Evolutionary conservation across 37 sponge, comb jelly and placozoan genomes (phyloP).

Genomic region (Ianthella basta): DNA sequence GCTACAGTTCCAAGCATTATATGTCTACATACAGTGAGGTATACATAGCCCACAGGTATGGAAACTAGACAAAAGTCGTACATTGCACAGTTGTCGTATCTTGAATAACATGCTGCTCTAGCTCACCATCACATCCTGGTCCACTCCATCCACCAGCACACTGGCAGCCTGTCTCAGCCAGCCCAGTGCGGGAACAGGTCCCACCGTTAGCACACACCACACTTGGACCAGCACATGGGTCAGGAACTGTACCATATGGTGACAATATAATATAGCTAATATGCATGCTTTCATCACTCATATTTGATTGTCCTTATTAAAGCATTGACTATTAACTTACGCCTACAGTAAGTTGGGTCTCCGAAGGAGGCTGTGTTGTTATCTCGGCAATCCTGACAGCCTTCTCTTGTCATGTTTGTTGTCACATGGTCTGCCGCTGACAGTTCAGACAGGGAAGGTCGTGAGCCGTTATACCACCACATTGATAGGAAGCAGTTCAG

Average conservation of each 20-base stretch:
- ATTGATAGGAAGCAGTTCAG: background rate
- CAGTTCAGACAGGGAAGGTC: background rate
- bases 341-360: background rate
- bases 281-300: background rate
- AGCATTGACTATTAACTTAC: background rate
- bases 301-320: background rate
- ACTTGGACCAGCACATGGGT: background rate
- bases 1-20: too few relatives aligned
- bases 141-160: background rate
- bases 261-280: background rate
- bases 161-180: background rate
- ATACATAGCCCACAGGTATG: too few relatives aligned
- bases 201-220: background rate
- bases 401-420: constrained; percentile 16
- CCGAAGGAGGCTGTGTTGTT: background rate
- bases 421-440: background rate
- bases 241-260: background rate
- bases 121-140: background rate
- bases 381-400: background rate
- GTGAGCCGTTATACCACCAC: background rate
- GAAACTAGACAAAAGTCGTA: too few relatives aligned
- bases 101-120: too few relatives aligned
- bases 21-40: too few relatives aligned
- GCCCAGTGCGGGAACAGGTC: background rate
- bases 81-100: too few relatives aligned